Evolutionary conservation across 2,888 invertebrate genomes (phyloP), one percentile per base, ranked within the genome.

Genomic region (Plusia festucae): DNA sequence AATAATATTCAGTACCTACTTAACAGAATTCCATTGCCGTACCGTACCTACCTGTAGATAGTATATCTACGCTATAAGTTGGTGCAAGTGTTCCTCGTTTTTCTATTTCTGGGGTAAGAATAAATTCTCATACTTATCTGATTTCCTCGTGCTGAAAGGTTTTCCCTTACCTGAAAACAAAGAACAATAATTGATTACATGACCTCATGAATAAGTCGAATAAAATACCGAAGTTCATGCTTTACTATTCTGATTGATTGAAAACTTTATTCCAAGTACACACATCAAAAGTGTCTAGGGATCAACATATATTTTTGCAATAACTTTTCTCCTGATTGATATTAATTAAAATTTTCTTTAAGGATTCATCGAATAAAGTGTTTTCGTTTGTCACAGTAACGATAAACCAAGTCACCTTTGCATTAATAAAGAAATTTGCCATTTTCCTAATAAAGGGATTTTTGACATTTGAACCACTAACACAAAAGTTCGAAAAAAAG

Each of bases 161-260:
- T 70, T n/a, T 77, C 76, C 78, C 88, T 91, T 90, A 91, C 91
- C 91, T 91, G 90, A 80, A 71, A 91, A 90, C 85, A 89, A 90
- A 87, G 79, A 85, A 89, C 68, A 79, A 81, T 83, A 84, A 85
- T 74, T 84, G 81, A 86, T 84, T 81, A 86, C 79, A 80, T 71
- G 65, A 65, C 77, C 70, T 81, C 78, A 76, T 81, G 82, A 83
- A 83, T 82, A 79, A 79, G 62, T 71, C 62, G 63, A 69, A 74
- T 67, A 60, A 71, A 65, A 68, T 75, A 52, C 44, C n/a, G 11
- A 18, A 3, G 18, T 20, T 18, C 20, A 49, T 20, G 11, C 46
- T 49, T 11, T 20, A 32, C 46, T 53, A 53, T 30, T 64, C 65
- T 57, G 46, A 74, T 40, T 70, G 44, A 70, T 75, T 69, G 76